These are phyloP conservation scores for Alviniconcha strummeri DNA, from an alignment of 2,888 invertebrate species.

Conservation along the genomic window DNA sequence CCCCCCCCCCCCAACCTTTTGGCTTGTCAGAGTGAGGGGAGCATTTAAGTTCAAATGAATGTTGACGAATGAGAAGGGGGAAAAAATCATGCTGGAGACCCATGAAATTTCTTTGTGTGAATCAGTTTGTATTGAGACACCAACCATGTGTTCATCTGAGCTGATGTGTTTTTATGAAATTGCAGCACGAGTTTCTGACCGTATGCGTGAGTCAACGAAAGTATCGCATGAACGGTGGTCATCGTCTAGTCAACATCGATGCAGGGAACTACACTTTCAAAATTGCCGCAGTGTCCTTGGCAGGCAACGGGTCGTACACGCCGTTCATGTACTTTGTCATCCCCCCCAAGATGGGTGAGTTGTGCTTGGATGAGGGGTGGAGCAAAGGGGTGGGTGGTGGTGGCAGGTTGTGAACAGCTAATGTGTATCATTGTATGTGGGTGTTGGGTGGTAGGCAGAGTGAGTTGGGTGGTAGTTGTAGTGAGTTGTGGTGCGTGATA, in stretches of 20 bases:
- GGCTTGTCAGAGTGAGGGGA: too few species aligned
- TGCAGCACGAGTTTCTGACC: constrained; percentile 50
- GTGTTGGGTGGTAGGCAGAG: too few species aligned
- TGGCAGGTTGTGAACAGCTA: not conserved
- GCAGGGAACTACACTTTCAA: constrained; percentile 89
- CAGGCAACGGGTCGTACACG: constrained; percentile 76
- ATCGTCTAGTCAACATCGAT: constrained; percentile 65
- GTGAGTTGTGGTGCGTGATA: too few species aligned
- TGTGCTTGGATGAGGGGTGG: not conserved
- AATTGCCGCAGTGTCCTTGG: constrained; percentile 86
- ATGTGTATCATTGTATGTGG: too few species aligned
- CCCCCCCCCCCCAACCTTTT: too few species aligned
- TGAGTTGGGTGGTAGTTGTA: too few species aligned
- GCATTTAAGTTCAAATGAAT: too few species aligned
- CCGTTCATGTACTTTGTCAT: constrained; percentile 56
- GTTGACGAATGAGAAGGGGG: too few species aligned
- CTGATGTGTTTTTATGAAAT: not conserved
- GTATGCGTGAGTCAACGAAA: constrained; percentile 76
- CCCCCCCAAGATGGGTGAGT: constrained; percentile 38
- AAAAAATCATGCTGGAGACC: too few species aligned
- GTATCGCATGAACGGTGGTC: constrained; percentile 53
- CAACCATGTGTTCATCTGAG: too few species aligned
- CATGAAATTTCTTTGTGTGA: too few species aligned
- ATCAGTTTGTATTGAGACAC: too few species aligned
- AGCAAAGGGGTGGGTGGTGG: not conserved